Conservation (phyloP, 2,888 invertebrate species). For the Dryococelus australis region DNA sequence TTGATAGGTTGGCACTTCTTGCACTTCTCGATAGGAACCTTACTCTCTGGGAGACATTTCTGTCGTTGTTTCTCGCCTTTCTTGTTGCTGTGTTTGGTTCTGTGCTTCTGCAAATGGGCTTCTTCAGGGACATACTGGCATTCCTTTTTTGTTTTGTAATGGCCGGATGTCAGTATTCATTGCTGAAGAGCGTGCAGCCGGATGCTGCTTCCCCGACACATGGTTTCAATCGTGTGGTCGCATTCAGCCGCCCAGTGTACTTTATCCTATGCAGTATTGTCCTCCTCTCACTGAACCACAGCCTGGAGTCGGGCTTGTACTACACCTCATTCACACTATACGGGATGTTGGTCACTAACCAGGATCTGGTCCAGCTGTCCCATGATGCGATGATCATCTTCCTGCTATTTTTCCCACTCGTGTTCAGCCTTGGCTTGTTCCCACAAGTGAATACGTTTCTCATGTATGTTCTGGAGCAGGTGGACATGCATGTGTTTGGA, state of each 20-base stretch:
- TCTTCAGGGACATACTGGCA: slow-evolving; percentile 91
- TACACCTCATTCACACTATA: slow-evolving; percentile 59
- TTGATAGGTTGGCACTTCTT: slow-evolving; percentile 91
- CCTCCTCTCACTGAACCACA: slow-evolving; percentile 55
- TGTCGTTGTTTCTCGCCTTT: slow-evolving; percentile 84
- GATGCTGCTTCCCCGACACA: slow-evolving; percentile 99
- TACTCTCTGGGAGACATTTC: slow-evolving; percentile 79
- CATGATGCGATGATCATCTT: slow-evolving; percentile 81
- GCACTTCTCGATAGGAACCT: slow-evolving; percentile 93
- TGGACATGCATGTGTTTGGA: slow-evolving; percentile 65
- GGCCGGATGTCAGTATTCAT: slow-evolving; percentile 96
- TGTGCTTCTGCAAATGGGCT: slow-evolving; percentile 79
- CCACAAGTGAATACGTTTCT: slow-evolving; percentile 97
- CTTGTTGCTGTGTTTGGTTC: slow-evolving; percentile 87
- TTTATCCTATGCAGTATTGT: slow-evolving; percentile 73
- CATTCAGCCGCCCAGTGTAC: slow-evolving; percentile 93
- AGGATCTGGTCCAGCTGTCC: slow-evolving; percentile 69
- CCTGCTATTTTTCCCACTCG: slow-evolving; percentile 88
- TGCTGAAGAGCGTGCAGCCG: slow-evolving; percentile 95
- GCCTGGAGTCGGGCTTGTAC: slow-evolving; percentile 55
- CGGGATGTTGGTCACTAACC: slow-evolving; percentile 63
- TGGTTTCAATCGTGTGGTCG: slow-evolving; percentile 84
- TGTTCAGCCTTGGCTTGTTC: slow-evolving; percentile 94
- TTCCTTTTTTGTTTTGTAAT: slow-evolving; percentile 98
- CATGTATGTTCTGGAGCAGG: slow-evolving; percentile 95